These are phyloP conservation scores for Drosophila villosipedis DNA, from an alignment of 2,888 invertebrate genomes.

Conservation along the genomic window DNA sequence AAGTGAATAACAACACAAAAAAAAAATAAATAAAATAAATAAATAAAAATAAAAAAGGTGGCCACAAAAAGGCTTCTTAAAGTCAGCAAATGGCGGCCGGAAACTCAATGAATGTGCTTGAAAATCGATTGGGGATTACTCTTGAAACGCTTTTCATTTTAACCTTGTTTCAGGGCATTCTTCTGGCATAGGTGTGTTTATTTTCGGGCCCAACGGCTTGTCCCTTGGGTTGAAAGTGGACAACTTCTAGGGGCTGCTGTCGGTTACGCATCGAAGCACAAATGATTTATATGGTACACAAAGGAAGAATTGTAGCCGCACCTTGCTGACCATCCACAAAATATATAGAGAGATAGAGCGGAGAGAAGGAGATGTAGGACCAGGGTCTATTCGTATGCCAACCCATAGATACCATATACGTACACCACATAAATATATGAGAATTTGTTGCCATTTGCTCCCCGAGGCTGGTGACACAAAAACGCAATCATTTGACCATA, in stretches of 20 bases:
- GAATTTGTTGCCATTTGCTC: constrained; percentile 40
- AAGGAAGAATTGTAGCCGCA: constrained; percentile 68
- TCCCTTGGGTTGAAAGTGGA: constrained; percentile 17
- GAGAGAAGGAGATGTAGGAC: background rate
- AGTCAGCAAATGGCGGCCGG: constrained; percentile 73
- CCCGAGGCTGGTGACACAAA: constrained; percentile 69
- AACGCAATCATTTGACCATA: constrained; percentile 82
- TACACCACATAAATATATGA: constrained; percentile 10
- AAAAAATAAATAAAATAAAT: constrained; percentile 3
- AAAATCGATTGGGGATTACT: constrained; percentile 80
- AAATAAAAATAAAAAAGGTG: constrained; percentile 43
- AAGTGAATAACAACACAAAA: background rate
- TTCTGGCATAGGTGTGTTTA: constrained; percentile 58
- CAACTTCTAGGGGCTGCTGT: constrained; percentile 43
- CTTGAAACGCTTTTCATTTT: constrained; percentile 72
- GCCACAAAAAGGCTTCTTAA: constrained; percentile 57
- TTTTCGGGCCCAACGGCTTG: constrained; percentile 64
- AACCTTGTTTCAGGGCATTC: constrained; percentile 59
- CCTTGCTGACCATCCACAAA: constrained; percentile 42
- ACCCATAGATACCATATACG: constrained; percentile 23
- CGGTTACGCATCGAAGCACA: constrained; percentile 71
- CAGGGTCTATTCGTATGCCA: constrained; percentile 18
- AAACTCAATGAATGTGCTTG: constrained; percentile 69
- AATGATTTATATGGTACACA: constrained; percentile 74
- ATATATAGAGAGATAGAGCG: constrained; percentile 9